Percentiles rank a stretch among this genome's conserved stretches.
These are phyloP conservation scores for Tadarida brasiliensis DNA, from an alignment of 2,797 vertebrate species.

Conservation along the genomic window DNA sequence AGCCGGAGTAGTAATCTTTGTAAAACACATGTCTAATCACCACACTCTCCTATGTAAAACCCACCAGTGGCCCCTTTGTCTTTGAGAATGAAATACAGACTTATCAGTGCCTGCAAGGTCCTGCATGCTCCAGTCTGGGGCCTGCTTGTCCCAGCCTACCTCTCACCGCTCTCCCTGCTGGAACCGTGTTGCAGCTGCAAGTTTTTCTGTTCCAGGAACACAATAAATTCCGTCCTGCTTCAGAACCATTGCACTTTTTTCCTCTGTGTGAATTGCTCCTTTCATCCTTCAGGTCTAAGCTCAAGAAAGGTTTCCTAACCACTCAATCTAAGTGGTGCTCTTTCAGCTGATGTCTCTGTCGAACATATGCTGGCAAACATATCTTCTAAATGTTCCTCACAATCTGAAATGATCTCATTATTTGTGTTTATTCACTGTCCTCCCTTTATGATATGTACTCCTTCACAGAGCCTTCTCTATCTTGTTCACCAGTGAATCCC, in stretches of 20 bases:
- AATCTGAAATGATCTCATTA: neutral
- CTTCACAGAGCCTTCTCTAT: neutral
- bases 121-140: neutral
- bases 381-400: neutral
- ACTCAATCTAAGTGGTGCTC: neutral
- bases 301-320: neutral
- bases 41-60: neutral
- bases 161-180: neutral
- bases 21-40: neutral
- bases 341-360: neutral
- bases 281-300: neutral
- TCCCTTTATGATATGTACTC: neutral
- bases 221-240: neutral
- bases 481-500: neutral
- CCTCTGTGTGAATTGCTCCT: neutral
- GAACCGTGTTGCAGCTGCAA: neutral
- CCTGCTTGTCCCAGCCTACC: neutral
- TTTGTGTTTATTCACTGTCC: neutral
- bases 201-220: neutral
- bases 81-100: conserved; percentile 24
- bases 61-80: neutral
- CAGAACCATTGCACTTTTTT: neutral
- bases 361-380: neutral
- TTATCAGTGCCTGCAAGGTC: neutral
- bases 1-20: neutral